phyloP scores from a whole-genome alignment of 2,888 invertebrate species.

The Choreutis nemorana region DNA sequence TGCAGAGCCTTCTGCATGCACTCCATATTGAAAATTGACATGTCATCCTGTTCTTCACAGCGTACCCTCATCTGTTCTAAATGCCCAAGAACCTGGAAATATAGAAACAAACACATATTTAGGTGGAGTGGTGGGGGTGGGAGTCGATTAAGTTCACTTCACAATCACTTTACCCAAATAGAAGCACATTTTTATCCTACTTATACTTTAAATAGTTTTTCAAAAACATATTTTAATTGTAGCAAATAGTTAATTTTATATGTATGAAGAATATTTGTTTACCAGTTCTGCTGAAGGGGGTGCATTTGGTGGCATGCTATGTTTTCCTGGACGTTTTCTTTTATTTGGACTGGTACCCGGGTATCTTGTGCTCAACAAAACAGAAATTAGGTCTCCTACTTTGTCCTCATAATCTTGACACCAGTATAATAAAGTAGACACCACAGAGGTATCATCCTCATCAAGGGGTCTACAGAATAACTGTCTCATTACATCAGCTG shows the following conservation, averaged over 20 bases:
- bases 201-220: too few species aligned
- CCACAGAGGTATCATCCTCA: slow-evolving; percentile 86
- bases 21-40: slow-evolving; percentile 86
- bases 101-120: slow-evolving; percentile 9
- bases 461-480: slow-evolving; percentile 80
- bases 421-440: slow-evolving; percentile 93
- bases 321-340: slow-evolving; percentile 83
- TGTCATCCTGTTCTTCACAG: slow-evolving; percentile 73
- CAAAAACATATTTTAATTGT: too few species aligned
- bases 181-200: too few species aligned
- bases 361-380: slow-evolving; percentile 81
- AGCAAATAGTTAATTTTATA: too few species aligned
- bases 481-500: slow-evolving; percentile 83
- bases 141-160: too few species aligned
- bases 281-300: slow-evolving; percentile 83
- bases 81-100: slow-evolving; percentile 81
- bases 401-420: slow-evolving; percentile 92
- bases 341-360: slow-evolving; percentile 91
- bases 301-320: slow-evolving; percentile 72
- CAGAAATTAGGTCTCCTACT: slow-evolving; percentile 81
- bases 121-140: too few species aligned
- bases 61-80: slow-evolving; percentile 87
- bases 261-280: too few species aligned
- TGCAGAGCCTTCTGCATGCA: slow-evolving; percentile 92
- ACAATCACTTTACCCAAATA: too few species aligned